These are phyloP conservation scores for Fulmarus glacialis DNA, from an alignment of 2,113 vertebrate species.

Conservation along the genomic window DNA sequence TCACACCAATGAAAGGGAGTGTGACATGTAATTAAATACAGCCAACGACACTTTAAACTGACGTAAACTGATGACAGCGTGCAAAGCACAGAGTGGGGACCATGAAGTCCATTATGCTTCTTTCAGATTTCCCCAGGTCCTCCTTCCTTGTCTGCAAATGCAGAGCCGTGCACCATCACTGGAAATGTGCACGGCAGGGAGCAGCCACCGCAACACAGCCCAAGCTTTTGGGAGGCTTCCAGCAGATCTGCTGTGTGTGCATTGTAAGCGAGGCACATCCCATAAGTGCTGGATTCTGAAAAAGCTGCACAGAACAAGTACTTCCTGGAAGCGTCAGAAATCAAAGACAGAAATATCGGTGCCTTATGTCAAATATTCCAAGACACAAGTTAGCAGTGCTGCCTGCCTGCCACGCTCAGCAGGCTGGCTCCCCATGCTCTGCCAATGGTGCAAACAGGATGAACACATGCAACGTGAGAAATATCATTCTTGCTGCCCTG, in stretches of 20 bases:
- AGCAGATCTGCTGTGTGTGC: not conserved
- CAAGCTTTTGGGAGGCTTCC: not conserved
- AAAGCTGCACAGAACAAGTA: not conserved
- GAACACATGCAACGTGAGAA: not conserved
- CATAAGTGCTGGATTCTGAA: not conserved
- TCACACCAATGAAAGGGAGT: not conserved
- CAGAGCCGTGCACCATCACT: fast-evolving
- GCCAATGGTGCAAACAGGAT: fast-evolving
- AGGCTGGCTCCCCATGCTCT: not conserved
- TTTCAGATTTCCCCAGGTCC: not conserved
- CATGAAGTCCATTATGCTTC: not conserved
- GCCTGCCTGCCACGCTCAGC: not conserved
- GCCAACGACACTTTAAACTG: not conserved
- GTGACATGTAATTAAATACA: not conserved
- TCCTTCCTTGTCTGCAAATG: not conserved
- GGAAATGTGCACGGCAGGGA: not conserved
- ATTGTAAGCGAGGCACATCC: not conserved
- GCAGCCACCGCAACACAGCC: not conserved
- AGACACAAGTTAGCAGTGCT: not conserved
- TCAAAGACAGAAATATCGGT: not conserved
- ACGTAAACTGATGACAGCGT: fast-evolving
- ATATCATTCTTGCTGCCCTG: not conserved
- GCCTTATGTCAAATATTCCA: not conserved
- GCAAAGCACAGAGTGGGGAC: not conserved
- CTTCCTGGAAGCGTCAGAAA: not conserved